phyloP scores from a whole-genome alignment of 1,140 invertebrate species.

The Drosophila sulfurigaster region DNA sequence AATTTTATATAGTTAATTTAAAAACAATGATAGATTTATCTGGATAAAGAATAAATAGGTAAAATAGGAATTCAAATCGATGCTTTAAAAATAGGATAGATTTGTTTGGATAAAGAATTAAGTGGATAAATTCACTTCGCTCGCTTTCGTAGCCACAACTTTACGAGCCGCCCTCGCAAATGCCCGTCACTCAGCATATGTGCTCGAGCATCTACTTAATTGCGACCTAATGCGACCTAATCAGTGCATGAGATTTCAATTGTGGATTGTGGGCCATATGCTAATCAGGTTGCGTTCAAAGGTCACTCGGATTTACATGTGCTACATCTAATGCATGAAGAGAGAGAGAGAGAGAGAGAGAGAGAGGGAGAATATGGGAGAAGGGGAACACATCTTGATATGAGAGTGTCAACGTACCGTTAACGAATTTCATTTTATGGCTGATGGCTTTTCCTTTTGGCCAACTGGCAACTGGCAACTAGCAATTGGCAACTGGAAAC shows the following conservation, averaged over 20 bases:
- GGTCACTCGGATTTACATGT: conserved; percentile 11
- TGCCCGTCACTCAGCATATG: not conserved
- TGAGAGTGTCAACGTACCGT: conserved; percentile 78
- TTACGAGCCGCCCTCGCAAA: conserved; percentile 1
- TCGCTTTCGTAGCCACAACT: not conserved
- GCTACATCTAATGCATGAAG: not conserved
- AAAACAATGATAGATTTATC: too few species aligned
- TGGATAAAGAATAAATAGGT: too few species aligned
- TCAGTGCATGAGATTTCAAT: conserved; percentile 59
- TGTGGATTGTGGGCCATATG: conserved; percentile 59
- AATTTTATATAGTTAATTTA: too few species aligned
- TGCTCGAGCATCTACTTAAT: conserved; percentile 48
- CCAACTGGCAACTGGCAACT: conserved; percentile 14
- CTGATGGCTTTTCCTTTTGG: conserved; percentile 28
- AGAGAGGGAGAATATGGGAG: too few species aligned
- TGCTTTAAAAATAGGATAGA: too few species aligned
- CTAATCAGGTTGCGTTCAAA: conserved; percentile 55
- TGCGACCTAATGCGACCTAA: conserved; percentile 71
- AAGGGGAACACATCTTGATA: conserved; percentile 69
- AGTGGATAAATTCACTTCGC: too few species aligned
- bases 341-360: too few species aligned
- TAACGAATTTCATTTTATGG: conserved; percentile 74
- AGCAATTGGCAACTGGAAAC: conserved; percentile 12
- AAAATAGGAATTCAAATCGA: too few species aligned
- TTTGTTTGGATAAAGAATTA: too few species aligned